Percentiles rank a stretch among this genome's conserved stretches.
Evolutionary conservation across 2,888 invertebrate genomes (phyloP).

Genomic region (Deilephila porcellus): DNA sequence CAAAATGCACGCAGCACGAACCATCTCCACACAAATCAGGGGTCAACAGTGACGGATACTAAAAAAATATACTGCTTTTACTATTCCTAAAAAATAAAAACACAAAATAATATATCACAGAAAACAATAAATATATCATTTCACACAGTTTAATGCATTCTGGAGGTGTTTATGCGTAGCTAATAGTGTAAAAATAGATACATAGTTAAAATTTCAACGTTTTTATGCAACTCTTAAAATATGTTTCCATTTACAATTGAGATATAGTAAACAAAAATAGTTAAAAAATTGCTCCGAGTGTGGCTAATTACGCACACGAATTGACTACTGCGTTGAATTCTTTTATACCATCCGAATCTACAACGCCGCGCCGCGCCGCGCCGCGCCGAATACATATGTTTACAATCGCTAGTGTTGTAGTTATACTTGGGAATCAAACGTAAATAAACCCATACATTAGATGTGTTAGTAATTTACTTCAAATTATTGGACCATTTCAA

Average conservation of each 20-base stretch:
- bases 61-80: background rate
- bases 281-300: background rate
- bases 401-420: background rate
- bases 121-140: background rate
- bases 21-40: no score
- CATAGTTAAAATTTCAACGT: background rate
- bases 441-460: slow-evolving; percentile 1
- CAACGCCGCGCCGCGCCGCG: background rate
- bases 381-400: background rate
- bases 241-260: background rate
- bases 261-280: background rate
- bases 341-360: slow-evolving; percentile 27
- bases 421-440: background rate
- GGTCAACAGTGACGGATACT: background rate
- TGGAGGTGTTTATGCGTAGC: background rate
- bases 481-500: slow-evolving; percentile 5
- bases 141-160: background rate
- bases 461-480: slow-evolving; percentile 3
- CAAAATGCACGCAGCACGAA: background rate
- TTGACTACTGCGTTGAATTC: slow-evolving; percentile 32
- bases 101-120: background rate
- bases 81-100: background rate
- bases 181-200: background rate
- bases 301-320: background rate
- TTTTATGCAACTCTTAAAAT: slow-evolving; percentile 1